Evolutionary conservation across 2,113 vertebrate genomes (phyloP), one percentile per base, ranked within the genome.

Genomic region (Solea solea): DNA sequence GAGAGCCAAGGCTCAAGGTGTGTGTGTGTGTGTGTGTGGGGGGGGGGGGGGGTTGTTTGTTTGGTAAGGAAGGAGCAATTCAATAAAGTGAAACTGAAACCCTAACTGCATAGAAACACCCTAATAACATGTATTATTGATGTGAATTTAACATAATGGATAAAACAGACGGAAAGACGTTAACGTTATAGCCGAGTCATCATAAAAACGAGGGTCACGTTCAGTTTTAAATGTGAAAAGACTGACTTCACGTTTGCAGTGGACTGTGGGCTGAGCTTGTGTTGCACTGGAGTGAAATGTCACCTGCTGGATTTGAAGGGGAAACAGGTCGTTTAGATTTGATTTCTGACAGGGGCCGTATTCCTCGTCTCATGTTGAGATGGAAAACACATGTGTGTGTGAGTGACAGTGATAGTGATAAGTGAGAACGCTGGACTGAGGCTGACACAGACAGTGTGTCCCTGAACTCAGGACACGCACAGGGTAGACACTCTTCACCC

Each of bases 311-410:
- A 64, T 79, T 54, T 49, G 21, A 12, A 57, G 16, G 41, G 40
- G 55, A n/a, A 67, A 54, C 45, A 13, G 39, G 41, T 66, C 55
- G 41, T 64, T 59, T 27, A 41, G 67, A 70, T 65, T 52, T 76
- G 59, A 78, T 74, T 52, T 66, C 78, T 81, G 61, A 8, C 72
- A 50, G 75, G 64, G 80, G 74, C 21, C 69, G 61, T 62, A 8
- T 64, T 81, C 42, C 46, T 59, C 80, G 8, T 78, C 61, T 80
- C 75, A 0, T 59, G 53, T 45, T 62, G 74, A 78, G 69, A 87
- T 16, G 73, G 77, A 76, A 81, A 86, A 69, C 40, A 58, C 80
- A 88, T 56, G 81, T 64, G 69, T 85, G 72, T 56, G 68, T 84
- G 60, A 66, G 74, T 69, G 76, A 84, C 82, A 67, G 77, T 67